Base-by-base conservation (phyloP, 1,140 invertebrate genomes). In the Antheraea mylitta region DNA sequence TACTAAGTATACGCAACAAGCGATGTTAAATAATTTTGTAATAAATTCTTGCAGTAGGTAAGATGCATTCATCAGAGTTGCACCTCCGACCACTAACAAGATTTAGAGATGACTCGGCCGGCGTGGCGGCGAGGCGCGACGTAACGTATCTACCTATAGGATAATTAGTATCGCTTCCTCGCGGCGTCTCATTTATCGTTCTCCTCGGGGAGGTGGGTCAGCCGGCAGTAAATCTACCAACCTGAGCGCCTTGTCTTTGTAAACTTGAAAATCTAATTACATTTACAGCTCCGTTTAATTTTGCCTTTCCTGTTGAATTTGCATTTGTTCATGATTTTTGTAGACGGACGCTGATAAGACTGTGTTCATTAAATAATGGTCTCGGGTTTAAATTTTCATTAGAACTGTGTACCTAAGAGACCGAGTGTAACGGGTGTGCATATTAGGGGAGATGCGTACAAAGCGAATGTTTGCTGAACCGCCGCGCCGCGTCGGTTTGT, bases 231-330 rank as follows among this genome's bases (percentile, higher is more conserved):
- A 90, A 89, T 90, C 86, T 85, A 84, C 81, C 79, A 81, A 88
- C 86, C 87, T 87, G 86, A 85, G 85, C 78, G 77, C 79, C 81
- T 82, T 85, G 86, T 89, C 86, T 90, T 90, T 88, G 86, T 90
- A 88, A 89, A 89, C 83, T 89, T 84, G 85, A 86, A 89, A 91
- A 91, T 90, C 86, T 91, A 89, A 91, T 90, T 91, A 91, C 87
- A 88, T 91, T 90, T 91, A 90, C 87, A 87, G 82, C 83, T 82
- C 79, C 75, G 84, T 80, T 88, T 86, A 86, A 86, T 77, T 86
- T 85, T 81, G 76, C 77, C 82, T 89, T 86, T 85, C 76, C 81
- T 74, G 81, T 76, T 74, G 75, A 81, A 89, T 89, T 89, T 86
- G 86, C 85, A 87, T 89, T 87, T 85, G 73, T 75, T 84, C 75